A percentile compares a stretch with the other conserved stretches of the same genome.
Conservation (phyloP, 1,140 invertebrate species). For the Augochlora pura region DNA sequence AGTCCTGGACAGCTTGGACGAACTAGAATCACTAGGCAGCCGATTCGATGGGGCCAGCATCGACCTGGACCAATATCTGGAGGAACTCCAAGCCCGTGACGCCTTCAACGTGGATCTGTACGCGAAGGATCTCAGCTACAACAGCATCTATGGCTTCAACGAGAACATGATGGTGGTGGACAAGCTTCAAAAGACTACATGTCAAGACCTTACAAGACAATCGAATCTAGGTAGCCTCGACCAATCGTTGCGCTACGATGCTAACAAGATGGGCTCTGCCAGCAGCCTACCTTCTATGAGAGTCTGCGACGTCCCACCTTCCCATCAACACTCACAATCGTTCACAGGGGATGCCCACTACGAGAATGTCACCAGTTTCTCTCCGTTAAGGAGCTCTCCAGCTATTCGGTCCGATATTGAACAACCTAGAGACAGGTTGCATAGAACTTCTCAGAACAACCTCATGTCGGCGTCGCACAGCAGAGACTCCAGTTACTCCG, state of each 20-base stretch:
- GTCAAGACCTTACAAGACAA: conserved; percentile 60
- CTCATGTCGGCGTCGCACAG: conserved; percentile 53
- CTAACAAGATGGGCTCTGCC: conserved; percentile 74
- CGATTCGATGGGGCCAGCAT: conserved; percentile 82
- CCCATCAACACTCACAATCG: conserved; percentile 75
- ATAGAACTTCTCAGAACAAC: conserved; percentile 40
- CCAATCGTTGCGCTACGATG: conserved; percentile 63
- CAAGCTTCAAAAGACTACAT: conserved; percentile 69
- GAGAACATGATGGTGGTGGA: conserved; percentile 71
- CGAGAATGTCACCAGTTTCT: conserved; percentile 74
- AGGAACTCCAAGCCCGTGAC: conserved; percentile 82
- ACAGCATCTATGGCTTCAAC: conserved; percentile 74
- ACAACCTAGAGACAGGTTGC: conserved; percentile 40
- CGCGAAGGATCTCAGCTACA: conserved; percentile 73
- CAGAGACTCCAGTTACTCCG: conserved; percentile 70
- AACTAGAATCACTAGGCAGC: conserved; percentile 83
- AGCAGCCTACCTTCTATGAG: conserved; percentile 77
- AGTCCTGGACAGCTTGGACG: conserved; percentile 78
- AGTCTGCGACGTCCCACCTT: conserved; percentile 71
- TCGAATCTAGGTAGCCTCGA: conserved; percentile 59
- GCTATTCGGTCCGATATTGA: conserved; percentile 51
- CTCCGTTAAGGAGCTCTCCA: conserved; percentile 63
- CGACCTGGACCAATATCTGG: conserved; percentile 85
- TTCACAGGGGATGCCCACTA: conserved; percentile 77
- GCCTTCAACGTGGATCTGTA: conserved; percentile 76